Percentiles rank a stretch among this genome's conserved stretches.
Evolutionary conservation across 2,797 vertebrate species (phyloP).

Genomic region (Sebastes steindachneri): DNA sequence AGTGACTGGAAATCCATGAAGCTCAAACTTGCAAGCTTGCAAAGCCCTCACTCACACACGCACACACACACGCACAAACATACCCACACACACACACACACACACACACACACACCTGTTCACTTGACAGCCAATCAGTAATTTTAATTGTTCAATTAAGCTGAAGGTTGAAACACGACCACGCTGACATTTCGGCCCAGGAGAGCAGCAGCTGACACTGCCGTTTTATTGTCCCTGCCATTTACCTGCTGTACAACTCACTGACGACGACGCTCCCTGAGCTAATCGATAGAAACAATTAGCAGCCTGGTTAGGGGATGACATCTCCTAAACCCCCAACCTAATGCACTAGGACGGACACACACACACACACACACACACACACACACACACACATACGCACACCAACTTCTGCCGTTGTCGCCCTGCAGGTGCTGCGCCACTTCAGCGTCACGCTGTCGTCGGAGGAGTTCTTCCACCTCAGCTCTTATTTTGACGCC

Average conservation of each 20-base stretch:
- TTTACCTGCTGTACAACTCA: slow-evolving; percentile 24
- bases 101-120: slow-evolving; percentile 8
- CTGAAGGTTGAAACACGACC: slow-evolving; percentile 53
- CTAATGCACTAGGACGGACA: neutral
- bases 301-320: slow-evolving; percentile 12
- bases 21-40: neutral
- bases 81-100: neutral
- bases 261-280: neutral
- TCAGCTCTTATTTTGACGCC: slow-evolving; percentile 83
- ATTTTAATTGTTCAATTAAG: slow-evolving; percentile 54
- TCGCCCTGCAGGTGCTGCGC: slow-evolving; percentile 73
- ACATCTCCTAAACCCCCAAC: slow-evolving; percentile 7
- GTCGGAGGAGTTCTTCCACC: slow-evolving; percentile 82
- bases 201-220: slow-evolving; percentile 48
- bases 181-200: slow-evolving; percentile 38
- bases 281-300: slow-evolving; percentile 57
- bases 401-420: neutral
- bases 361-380: neutral
- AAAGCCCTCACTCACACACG: neutral
- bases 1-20: slow-evolving; percentile 37
- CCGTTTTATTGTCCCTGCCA: slow-evolving; percentile 37
- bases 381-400: neutral
- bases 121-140: slow-evolving; percentile 45
- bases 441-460: slow-evolving; percentile 75
- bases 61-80: neutral